Base-by-base conservation (phyloP, 53 echinoderm and acorn worm species). In the Paelopatides confundens region DNA sequence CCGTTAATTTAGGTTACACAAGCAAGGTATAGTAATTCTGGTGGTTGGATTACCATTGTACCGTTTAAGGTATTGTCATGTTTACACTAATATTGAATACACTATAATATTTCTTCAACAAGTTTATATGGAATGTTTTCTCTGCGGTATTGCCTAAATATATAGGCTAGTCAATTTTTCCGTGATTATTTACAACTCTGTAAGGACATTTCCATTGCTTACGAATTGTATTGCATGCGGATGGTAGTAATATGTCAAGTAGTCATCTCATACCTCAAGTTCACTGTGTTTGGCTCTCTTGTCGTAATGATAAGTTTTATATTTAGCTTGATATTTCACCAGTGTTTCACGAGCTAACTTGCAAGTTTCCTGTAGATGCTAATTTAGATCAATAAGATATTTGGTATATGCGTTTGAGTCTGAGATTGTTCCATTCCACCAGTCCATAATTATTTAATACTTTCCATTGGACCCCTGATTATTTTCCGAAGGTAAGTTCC, bases 191-290 rank as follows among this genome's bases (percentile, higher is more conserved):
- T 0, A 36, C 54, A 17, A 84, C 62, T 31, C 70, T 82, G 62
- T 53, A 89, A 3, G 89, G 89, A 23, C 89, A 83, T 35, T 71
- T 67, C 89, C 85, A 84, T 8, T 69, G 70, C 35, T n/a, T n/a
- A 83, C 50, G 11, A 83, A 62, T 7, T 83, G 62, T 58, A n/a
- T 54, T 54, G 54, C 18, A 85, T 85, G 79, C 81, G 27, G 87
- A 90, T 1, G 93, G 93, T 50, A 76, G 51, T 4, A 93, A 62
- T 26, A 93, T n/a, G n/a, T 36, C 10, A 93, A 65, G 0, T 91
- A 91, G 21, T 88, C 53, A 47, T 93, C 91, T 0, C 87, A 88
- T 29, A 85, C 86, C 17, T 58, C 38, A 32, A 93, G 88, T 31
- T 69, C 53, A 46, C 90, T 82, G 27, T 65, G 39, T 35, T 74